Conservation (phyloP, 37 sponge, comb jelly and placozoan species). For the Aplysina aerophoba region DNA sequence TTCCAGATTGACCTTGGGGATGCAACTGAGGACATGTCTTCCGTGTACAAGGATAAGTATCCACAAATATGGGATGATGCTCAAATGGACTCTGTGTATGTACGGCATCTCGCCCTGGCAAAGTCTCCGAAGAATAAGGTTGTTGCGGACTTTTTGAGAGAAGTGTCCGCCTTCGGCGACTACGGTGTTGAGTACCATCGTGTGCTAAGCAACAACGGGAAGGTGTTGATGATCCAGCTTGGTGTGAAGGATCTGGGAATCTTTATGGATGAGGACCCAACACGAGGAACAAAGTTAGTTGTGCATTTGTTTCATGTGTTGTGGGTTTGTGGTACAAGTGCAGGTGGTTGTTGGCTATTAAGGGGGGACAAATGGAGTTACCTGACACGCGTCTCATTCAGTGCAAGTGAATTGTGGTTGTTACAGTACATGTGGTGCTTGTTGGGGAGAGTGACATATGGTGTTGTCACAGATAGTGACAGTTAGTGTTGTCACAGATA, state of each 20-base stretch:
- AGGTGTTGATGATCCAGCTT: constrained; percentile 16
- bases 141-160: constrained; percentile 16
- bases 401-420: too few relatives aligned
- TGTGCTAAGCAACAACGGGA: constrained; percentile 14
- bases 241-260: constrained; percentile 26
- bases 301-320: background rate
- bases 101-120: background rate
- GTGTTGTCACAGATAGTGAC: too few relatives aligned
- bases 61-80: background rate
- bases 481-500: too few relatives aligned
- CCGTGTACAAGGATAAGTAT: constrained; percentile 2
- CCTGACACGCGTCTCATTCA: too few relatives aligned
- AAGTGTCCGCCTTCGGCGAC: background rate
- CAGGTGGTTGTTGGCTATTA: too few relatives aligned
- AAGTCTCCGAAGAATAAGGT: background rate
- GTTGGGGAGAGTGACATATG: too few relatives aligned
- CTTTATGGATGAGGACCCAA: background rate
- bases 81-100: background rate
- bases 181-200: constrained; percentile 19
- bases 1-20: constrained; percentile 33
- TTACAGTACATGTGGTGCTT: too few relatives aligned
- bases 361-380: too few relatives aligned
- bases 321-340: too few relatives aligned
- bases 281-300: constrained; percentile 29
- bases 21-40: constrained; percentile 29